These are phyloP conservation scores for Procavia capensis DNA, from an alignment of 2,113 vertebrate species.

Conservation along the genomic window DNA sequence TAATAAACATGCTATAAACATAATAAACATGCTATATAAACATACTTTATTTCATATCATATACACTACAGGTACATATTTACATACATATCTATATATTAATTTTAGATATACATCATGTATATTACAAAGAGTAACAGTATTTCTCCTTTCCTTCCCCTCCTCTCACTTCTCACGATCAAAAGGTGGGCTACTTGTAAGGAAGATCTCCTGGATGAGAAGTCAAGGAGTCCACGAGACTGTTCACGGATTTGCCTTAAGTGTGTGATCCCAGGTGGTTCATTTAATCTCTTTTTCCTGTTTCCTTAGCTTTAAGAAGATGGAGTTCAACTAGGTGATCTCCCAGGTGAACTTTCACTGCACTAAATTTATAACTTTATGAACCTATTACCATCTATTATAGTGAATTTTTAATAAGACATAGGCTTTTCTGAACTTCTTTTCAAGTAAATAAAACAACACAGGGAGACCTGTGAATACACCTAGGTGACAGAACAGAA, in stretches of 20 bases:
- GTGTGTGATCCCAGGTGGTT: neutral
- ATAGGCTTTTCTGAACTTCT: neutral
- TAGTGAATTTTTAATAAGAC: neutral
- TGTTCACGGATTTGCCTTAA: neutral
- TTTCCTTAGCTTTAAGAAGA: neutral
- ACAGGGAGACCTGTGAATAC: neutral
- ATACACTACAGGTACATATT: neutral
- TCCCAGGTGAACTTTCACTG: constrained; percentile 19
- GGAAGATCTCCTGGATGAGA: neutral
- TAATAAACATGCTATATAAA: too few species aligned
- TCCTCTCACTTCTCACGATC: neutral
- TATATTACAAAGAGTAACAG: neutral
- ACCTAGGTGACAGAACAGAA: neutral
- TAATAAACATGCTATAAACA: too few species aligned
- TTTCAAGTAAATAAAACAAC: neutral
- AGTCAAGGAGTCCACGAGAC: neutral
- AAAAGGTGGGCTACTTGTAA: neutral
- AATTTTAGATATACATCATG: neutral
- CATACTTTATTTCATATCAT: neutral
- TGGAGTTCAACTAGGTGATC: neutral
- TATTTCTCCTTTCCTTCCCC: neutral
- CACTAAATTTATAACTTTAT: neutral
- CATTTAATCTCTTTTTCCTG: neutral
- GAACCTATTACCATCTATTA: neutral
- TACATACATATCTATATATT: too few species aligned